Evolutionary conservation across 2,113 vertebrate species (phyloP).

Genomic region (Oncorhynchus keta): DNA sequence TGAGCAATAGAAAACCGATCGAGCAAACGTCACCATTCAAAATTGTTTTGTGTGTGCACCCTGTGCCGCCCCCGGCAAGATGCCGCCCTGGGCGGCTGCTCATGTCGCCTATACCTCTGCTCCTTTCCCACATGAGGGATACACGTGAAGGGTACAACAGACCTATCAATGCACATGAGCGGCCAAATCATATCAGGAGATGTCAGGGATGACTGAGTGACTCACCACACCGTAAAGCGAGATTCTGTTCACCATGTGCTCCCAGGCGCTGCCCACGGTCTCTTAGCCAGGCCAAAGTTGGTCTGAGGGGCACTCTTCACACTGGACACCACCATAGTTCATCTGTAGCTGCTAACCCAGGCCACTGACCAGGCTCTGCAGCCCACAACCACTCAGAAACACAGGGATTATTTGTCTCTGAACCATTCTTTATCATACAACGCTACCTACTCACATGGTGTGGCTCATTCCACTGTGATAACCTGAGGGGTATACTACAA

Average conservation of each 20-base stretch:
- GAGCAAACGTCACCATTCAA: too few relatives aligned
- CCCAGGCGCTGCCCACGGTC: constrained; percentile 58
- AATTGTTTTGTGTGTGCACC: too few relatives aligned
- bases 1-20: too few relatives aligned
- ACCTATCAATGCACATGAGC: constrained; percentile 42
- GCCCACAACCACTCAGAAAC: constrained; percentile 8
- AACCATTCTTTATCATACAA: not conserved
- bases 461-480: not conserved
- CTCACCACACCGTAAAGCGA: constrained; percentile 71
- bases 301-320: constrained; percentile 54
- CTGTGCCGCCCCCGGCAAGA: too few relatives aligned
- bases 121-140: constrained; percentile 28
- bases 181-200: constrained; percentile 49
- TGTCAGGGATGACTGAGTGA: constrained; percentile 32
- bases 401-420: not conserved
- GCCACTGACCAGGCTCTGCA: constrained; percentile 44
- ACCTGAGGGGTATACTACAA: not conserved
- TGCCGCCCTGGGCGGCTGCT: too few relatives aligned
- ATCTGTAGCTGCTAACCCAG: constrained; percentile 62
- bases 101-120: constrained; percentile 1
- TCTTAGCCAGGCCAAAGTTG: constrained; percentile 64
- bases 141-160: constrained; percentile 41
- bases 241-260: constrained; percentile 64
- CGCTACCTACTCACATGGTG: not conserved
- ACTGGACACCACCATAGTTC: constrained; percentile 49